phyloP scores from a whole-genome alignment of 2,888 invertebrate species.

The Anarsia innoxiella region DNA sequence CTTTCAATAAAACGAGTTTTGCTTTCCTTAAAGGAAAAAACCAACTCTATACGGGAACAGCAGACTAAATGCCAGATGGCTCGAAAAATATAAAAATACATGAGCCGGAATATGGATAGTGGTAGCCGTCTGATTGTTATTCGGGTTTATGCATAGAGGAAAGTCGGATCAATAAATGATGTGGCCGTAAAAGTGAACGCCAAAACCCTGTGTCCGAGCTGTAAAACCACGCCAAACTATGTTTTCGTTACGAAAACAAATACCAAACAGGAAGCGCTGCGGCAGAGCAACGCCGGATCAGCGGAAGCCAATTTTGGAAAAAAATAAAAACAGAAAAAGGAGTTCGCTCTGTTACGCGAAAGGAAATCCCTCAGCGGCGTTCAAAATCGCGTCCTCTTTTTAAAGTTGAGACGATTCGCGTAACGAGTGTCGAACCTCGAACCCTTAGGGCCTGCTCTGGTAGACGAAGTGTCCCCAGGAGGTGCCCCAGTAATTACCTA shows the following conservation, averaged over 20 bases:
- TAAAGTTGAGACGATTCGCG: constrained; percentile 71
- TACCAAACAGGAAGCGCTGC: constrained; percentile 20
- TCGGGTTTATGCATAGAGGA: constrained; percentile 47
- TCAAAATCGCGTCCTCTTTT: constrained; percentile 70
- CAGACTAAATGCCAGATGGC: constrained; percentile 56
- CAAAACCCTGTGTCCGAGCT: constrained; percentile 30
- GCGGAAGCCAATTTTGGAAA: constrained; percentile 39
- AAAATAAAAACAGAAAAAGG: constrained; percentile 35
- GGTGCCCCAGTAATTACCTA: constrained; percentile 70
- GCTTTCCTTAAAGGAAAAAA: constrained; percentile 46
- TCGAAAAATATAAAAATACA: constrained; percentile 64
- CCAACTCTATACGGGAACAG: constrained; percentile 41
- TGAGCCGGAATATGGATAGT: constrained; percentile 55
- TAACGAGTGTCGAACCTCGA: constrained; percentile 72
- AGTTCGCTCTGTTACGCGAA: constrained; percentile 43
- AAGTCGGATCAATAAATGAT: constrained; percentile 43
- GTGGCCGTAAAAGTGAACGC: constrained; percentile 37
- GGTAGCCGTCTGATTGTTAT: constrained; percentile 51
- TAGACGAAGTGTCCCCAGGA: constrained; percentile 64
- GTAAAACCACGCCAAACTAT: constrained; percentile 38
- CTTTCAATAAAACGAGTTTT: constrained; percentile 63
- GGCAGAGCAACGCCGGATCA: constrained; percentile 14
- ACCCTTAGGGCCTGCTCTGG: constrained; percentile 48
- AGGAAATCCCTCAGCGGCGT: constrained; percentile 58
- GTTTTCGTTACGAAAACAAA: constrained; percentile 34